A percentile compares a stretch with the other conserved stretches of the same genome.
Evolutionary conservation across 2,113 vertebrate species (phyloP).

Genomic region (Rhynchomys soricoides): DNA sequence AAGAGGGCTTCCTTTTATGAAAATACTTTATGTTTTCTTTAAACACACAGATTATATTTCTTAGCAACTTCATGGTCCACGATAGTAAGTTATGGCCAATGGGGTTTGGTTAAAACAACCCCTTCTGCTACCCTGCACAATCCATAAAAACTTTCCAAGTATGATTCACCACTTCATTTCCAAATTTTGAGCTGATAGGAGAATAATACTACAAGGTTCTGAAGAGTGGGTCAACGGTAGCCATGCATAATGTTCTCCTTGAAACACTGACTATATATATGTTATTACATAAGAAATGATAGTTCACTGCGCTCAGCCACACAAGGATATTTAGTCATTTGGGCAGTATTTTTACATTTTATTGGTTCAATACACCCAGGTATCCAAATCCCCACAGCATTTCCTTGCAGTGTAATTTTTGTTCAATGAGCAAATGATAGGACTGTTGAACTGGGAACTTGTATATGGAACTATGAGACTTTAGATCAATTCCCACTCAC

Average conservation of each 20-base stretch:
- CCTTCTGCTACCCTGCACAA: not conserved
- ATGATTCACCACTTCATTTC: not conserved
- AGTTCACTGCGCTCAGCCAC: not conserved
- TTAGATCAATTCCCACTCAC: not conserved
- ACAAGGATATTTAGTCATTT: not conserved
- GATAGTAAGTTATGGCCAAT: not conserved
- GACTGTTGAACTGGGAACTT: not conserved
- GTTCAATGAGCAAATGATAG: not conserved
- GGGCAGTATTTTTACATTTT: not conserved
- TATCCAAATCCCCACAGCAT: not conserved
- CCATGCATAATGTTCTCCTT: not conserved
- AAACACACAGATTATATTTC: not conserved
- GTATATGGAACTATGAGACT: not conserved
- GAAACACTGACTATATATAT: not conserved
- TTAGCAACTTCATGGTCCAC: not conserved
- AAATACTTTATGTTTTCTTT: not conserved
- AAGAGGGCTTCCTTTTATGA: not conserved
- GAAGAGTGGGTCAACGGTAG: not conserved
- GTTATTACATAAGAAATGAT: not conserved
- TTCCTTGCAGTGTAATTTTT: not conserved
- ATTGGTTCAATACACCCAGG: not conserved
- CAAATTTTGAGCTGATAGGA: not conserved
- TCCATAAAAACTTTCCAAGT: not conserved
- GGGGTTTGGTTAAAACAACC: not conserved
- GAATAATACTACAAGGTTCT: not conserved